Evolutionary conservation across 2,797 vertebrate species (phyloP).

Genomic region (Urophycis tenuis): DNA sequence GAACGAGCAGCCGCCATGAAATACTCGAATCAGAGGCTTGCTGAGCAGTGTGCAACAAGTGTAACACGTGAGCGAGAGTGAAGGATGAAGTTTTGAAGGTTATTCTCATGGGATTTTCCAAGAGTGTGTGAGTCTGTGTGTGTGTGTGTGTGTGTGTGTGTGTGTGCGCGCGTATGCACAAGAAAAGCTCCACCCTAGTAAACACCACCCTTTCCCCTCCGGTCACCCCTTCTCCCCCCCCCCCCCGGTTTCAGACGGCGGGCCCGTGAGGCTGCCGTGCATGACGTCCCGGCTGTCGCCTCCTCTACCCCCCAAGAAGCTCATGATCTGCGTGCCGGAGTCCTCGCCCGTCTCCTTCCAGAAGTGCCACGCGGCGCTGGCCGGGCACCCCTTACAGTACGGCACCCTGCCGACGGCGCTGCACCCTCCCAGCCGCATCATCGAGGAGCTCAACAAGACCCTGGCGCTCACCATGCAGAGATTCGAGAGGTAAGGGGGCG

Average conservation of each 20-base stretch:
- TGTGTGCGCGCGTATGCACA: too few species aligned
- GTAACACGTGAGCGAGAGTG: neutral
- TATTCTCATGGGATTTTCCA: neutral
- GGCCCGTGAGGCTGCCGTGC: conserved; percentile 88
- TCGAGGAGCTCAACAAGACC: conserved; percentile 95
- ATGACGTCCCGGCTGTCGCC: conserved; percentile 88
- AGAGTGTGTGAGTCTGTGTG: too few species aligned
- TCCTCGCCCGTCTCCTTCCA: conserved; percentile 79
- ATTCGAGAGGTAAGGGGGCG: conserved; percentile 86
- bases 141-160: too few species aligned
- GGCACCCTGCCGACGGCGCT: conserved; percentile 77
- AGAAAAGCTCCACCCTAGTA: too few species aligned
- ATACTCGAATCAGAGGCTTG: neutral
- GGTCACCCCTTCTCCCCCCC: neutral
- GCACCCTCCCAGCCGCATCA: conserved; percentile 86
- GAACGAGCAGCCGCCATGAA: too few species aligned
- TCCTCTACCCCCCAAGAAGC: conserved; percentile 99
- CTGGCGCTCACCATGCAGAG: conserved; percentile 97
- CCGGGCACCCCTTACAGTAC: conserved; percentile 82
- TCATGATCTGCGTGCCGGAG: conserved; percentile 93
- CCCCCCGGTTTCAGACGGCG: conserved; percentile 69
- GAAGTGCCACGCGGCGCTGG: conserved; percentile 77
- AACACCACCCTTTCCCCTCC: neutral
- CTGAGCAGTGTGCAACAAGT: neutral
- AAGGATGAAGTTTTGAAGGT: neutral